Percentiles rank a stretch among this genome's conserved stretches.
These are phyloP conservation scores for Carpatolechia fugitivella DNA, from an alignment of 2,888 invertebrate species.

Conservation along the genomic window DNA sequence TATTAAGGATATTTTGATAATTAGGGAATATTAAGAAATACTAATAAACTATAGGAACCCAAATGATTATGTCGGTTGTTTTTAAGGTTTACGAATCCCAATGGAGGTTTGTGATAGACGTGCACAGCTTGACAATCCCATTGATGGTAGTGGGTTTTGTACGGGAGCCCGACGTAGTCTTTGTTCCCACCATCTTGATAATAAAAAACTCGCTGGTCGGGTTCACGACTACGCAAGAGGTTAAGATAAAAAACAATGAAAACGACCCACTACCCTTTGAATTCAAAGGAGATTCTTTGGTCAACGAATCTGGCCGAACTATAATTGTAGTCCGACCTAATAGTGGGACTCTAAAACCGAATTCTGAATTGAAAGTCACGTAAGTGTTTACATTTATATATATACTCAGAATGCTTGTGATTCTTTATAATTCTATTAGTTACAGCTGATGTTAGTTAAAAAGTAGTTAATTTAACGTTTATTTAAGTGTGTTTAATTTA, in stretches of 20 bases:
- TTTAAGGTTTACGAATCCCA: constrained; percentile 79
- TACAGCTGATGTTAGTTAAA: too few species aligned
- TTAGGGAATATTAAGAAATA: too few species aligned
- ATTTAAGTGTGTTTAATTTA: too few species aligned
- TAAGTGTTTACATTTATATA: constrained; percentile 37
- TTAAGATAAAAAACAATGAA: constrained; percentile 78
- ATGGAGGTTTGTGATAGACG: constrained; percentile 82
- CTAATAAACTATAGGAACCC: too few species aligned
- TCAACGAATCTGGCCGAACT: constrained; percentile 75
- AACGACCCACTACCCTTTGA: constrained; percentile 68
- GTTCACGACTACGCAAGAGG: constrained; percentile 58
- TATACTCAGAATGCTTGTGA: too few species aligned
- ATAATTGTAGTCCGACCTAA: constrained; percentile 72
- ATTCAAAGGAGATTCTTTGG: constrained; percentile 75
- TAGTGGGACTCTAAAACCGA: constrained; percentile 66
- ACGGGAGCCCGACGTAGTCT: constrained; percentile 81
- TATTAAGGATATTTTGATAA: too few species aligned
- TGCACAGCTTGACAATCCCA: constrained; percentile 72
- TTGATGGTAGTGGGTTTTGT: constrained; percentile 82
- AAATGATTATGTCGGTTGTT: not conserved
- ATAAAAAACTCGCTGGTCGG: constrained; percentile 82
- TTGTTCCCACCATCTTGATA: constrained; percentile 78
- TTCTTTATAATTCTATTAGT: too few species aligned
- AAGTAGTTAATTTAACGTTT: too few species aligned
- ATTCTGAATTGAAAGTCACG: constrained; percentile 72